Base-by-base conservation (phyloP, 2,113 vertebrate species). In the Macquaria australasica region DNA sequence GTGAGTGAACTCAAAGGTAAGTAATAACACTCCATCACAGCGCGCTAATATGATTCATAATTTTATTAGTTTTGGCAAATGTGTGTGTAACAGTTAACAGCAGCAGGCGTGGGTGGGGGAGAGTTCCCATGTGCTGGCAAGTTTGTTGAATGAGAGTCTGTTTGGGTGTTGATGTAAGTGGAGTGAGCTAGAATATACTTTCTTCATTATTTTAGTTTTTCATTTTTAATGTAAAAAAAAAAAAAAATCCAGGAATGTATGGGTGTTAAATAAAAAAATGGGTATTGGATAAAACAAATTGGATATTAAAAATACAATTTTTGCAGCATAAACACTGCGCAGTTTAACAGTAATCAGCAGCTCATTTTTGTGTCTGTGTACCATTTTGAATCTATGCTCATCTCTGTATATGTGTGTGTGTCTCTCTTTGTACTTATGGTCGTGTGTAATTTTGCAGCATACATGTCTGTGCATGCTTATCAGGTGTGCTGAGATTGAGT, bases 121-220 rank as follows among this genome's bases (percentile, higher is more conserved):
- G 4, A 15, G 72, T 41, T 76, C 8, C 23, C 28, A 55, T 72
- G 59, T 76, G 34, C 23, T 69, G 34, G 56, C 75, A 80, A 51
- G 45, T 71, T 34, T 56, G 23, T 37, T 77, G 39, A 37, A 66
- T 45, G 16, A 34, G 34, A 64, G 55, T 28, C 7, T 43, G n/a
- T 73, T 56, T 72, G 31, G 41, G 34, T 68, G 56, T 41, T 63
- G 12, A 39, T 45, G 59, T 43, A 34, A 45, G 28, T 56, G 39
- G 23, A 15, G 16, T 37, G 37, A 76, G 2, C 15, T 34, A 51
- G 31, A 31, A 37, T 68, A 37, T 58, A 69, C 28, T 2, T 10
- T 23, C 0, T 2, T 39, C 28, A 41, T 39, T 39, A 39, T 16
- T 34, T 39, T 15, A 5, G 25, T 9, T n/a, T 39, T 41, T 5